Percentiles rank a stretch among this genome's conserved stretches.
Conservation (phyloP, 2,888 invertebrate genomes). For the Cosmia trapezina region DNA sequence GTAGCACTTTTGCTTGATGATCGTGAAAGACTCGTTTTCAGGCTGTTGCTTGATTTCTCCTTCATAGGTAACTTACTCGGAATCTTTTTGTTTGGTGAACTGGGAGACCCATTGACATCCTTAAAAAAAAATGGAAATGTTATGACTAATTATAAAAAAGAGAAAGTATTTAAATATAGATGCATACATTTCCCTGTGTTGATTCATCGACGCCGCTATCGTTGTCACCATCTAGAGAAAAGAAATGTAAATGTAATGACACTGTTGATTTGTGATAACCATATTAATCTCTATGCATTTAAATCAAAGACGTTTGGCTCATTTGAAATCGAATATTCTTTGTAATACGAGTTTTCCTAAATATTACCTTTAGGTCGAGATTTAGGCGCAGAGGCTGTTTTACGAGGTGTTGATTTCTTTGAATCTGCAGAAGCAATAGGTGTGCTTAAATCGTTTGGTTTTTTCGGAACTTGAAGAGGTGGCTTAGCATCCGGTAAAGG, state of each 20-base stretch:
- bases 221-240: conserved; percentile 94
- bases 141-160: not conserved
- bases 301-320: conserved; percentile 73
- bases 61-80: conserved; percentile 90
- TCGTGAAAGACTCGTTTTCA: conserved; percentile 89
- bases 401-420: conserved; percentile 84
- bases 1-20: conserved; percentile 91
- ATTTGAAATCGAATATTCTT: conserved; percentile 70
- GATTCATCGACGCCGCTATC: conserved; percentile 96
- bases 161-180: conserved; percentile 8
- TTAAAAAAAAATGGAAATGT: conserved; percentile 65
- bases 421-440: conserved; percentile 74
- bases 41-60: conserved; percentile 86
- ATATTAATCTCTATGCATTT: not conserved
- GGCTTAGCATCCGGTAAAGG: conserved; percentile 78
- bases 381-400: conserved; percentile 84
- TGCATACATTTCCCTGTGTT: conserved; percentile 94
- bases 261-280: not conserved
- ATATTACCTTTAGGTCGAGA: conserved; percentile 86
- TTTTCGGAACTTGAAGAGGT: conserved; percentile 76
- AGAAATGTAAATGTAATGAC: conserved; percentile 17
- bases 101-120: conserved; percentile 93
- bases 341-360: conserved; percentile 10
- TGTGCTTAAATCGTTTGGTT: conserved; percentile 84
- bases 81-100: conserved; percentile 94